Base-by-base conservation (phyloP, 1,140 invertebrate species). In the Drosophila erecta region DNA sequence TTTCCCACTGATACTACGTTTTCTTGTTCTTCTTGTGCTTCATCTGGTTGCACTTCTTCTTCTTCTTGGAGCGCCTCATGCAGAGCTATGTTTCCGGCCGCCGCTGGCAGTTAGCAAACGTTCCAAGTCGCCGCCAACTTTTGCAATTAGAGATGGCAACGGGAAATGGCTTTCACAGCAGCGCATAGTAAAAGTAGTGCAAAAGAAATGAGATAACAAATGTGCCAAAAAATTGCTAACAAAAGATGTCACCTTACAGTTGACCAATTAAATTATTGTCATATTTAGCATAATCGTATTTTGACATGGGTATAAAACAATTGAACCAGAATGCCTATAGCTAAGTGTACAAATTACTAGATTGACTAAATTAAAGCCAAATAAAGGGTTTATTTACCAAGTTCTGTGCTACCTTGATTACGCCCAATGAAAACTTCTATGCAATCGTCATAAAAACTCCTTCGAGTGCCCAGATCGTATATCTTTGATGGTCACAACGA, bases 21-120 rank as follows among this genome's bases (percentile, higher is more conserved):
- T 70, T 69, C 41, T 44, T 69, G 50, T 70, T 69, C 62, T 70
- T 47, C 62, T 47, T 69, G 46, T 44, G 41, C 61, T 67, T 67
- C 62, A 69, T 69, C 50, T 70, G 50, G 41, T 47, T 57, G 33
- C 57, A 47, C 50, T 70, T 38, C 24, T 64, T 15, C 40, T 62
- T 38, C 58, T 64, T 14, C 51, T 59, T 20, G 43, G 50, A 72
- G 56, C 56, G 54, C 56, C 53, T 55, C 79, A 81, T 81, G 79
- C 79, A 81, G 79, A 77, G 78, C 79, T 77, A 77, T 83, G 79
- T 83, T 81, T 81, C 79, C 79, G 79, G 79, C 73, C 73, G 79
- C 79, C 79, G 79, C 79, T 81, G 79, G 79, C 79, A 81, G 79
- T 81, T 81, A 81, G 79, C 79, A 81, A 80, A 81, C 79, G 69